Percentiles rank a stretch among this genome's conserved stretches.
Conservation (phyloP, 2,888 invertebrate genomes). For the Lasioglossum oenotherae region DNA sequence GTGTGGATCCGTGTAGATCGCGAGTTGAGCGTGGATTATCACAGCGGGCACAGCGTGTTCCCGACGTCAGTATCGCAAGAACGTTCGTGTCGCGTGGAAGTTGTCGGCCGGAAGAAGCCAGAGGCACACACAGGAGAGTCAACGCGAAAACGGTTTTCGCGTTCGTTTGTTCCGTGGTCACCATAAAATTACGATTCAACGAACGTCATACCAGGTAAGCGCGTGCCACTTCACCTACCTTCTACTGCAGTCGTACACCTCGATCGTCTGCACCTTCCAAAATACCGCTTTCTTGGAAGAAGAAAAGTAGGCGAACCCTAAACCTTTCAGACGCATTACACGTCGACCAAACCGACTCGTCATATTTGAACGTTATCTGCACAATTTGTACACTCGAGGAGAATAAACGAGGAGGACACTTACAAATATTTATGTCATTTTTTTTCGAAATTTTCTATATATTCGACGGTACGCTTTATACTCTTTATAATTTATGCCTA, state of each 20-base stretch:
- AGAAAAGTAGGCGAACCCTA: background rate
- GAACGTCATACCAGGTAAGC: conserved; percentile 32
- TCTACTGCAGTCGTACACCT: background rate
- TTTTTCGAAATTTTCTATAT: background rate
- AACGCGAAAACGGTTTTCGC: background rate
- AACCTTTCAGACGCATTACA: background rate
- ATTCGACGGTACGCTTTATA: background rate
- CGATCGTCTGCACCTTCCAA: background rate
- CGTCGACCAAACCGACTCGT: background rate
- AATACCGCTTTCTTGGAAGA: background rate
- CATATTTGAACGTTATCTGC: too few relatives aligned
- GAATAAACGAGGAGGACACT: background rate
- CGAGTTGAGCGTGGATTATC: conserved; percentile 16
- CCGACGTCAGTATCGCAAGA: conserved; percentile 47
- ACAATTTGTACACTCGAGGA: background rate
- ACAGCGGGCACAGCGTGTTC: conserved; percentile 28
- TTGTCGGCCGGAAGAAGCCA: background rate
- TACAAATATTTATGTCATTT: background rate
- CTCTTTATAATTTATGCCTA: background rate
- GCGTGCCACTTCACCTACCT: background rate
- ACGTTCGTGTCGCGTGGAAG: conserved; percentile 36
- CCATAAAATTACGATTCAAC: conserved; percentile 11
- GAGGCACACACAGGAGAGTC: background rate
- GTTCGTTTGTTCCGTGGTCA: background rate
- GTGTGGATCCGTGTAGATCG: conserved; percentile 15